Base-by-base conservation (phyloP, 1,140 invertebrate species). In the Pseudomyrmex pallidus region DNA sequence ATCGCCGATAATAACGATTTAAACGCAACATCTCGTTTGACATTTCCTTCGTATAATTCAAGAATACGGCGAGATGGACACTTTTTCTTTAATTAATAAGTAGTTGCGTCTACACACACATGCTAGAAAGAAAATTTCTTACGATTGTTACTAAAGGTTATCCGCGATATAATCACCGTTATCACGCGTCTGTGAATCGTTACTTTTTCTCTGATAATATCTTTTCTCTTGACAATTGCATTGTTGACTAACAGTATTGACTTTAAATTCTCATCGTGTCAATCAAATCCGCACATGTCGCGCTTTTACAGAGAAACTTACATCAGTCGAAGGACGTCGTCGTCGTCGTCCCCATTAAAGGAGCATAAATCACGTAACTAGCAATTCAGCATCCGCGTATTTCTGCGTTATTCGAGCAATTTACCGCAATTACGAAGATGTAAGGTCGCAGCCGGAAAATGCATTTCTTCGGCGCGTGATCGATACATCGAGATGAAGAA, bases 1-100 rank as follows among this genome's bases (percentile, higher is more conserved):
- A 80, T 80, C 44, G 44, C 13, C 10, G 20, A 72, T 61, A 57
- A 22, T 59, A 50, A 70, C 15, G 52, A 78, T 12, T 59, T 17
- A 12, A 80, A 70, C 50, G 8, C 13, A 25, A 48, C 35, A 22
- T 50, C 63, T 46, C 12, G 54, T 44, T 35, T 80, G 76, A 80
- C 66, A 80, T 80, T 80, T 78, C 20, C 54, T 25, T 44, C 22
- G 5, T 35, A 59, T 80, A 72, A 72, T 72, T 80, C 66, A 72
- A 70, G 52, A 70, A 78, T 68, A 54, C 56, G 35, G 54, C 13
- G 12, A 22, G 2, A 22, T 64, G 8, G 1, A 8, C 35, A 67
- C 12, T 48, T 80, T 80, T 48, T 48, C 76, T 72, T 72, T 80
- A 80, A 80, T 80, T 80, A 72, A 59, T n/a, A 20, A 50, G 54